Evolutionary conservation across 1,140 invertebrate genomes (phyloP).

Genomic region (Acyrthosiphon pisum): DNA sequence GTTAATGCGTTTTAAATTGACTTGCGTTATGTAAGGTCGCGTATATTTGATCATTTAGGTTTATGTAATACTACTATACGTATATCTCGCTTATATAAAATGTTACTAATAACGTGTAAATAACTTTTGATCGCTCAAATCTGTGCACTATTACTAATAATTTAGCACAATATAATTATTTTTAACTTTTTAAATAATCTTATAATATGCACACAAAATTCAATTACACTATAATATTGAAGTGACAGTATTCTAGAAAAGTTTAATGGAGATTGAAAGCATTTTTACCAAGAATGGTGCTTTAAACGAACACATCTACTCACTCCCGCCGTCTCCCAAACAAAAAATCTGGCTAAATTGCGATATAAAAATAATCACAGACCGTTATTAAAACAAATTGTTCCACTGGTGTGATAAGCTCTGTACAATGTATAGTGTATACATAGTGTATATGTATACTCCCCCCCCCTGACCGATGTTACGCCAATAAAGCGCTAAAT

Average conservation of each 20-base stretch:
- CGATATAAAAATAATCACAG: conserved; percentile 36
- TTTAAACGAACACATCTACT: neutral
- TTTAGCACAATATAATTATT: neutral
- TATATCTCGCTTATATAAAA: neutral
- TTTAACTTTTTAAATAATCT: neutral
- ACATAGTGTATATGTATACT: neutral
- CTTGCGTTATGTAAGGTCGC: neutral
- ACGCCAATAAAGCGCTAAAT: neutral
- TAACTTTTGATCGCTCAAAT: neutral
- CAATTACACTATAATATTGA: neutral
- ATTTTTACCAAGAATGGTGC: neutral
- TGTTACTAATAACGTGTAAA: neutral
- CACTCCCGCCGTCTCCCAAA: neutral
- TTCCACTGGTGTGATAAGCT: neutral
- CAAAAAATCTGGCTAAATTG: neutral
- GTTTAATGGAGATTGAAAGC: conserved; percentile 13
- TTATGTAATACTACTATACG: neutral
- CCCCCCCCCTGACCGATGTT: neutral
- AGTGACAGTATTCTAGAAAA: neutral
- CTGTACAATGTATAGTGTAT: neutral
- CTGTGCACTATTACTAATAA: neutral
- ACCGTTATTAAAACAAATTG: conserved; percentile 43
- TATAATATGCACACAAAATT: neutral
- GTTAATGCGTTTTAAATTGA: neutral
- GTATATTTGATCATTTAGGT: neutral